Percentiles rank a stretch among this genome's conserved stretches.
These are phyloP conservation scores for Ornithoptera alexandrae DNA, from an alignment of 2,888 invertebrate genomes.

Conservation along the genomic window DNA sequence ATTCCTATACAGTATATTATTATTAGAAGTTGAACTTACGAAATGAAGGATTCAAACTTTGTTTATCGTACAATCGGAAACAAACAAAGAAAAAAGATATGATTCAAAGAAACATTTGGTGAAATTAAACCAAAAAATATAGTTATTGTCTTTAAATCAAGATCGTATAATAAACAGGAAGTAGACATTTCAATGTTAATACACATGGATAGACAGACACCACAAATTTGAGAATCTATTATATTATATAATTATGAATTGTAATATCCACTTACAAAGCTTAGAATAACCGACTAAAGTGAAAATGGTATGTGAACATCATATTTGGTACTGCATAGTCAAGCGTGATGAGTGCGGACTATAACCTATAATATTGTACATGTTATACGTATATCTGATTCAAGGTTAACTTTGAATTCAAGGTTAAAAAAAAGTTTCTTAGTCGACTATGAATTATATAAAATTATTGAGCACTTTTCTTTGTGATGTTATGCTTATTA, in stretches of 20 bases:
- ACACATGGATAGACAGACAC: constrained; percentile 19
- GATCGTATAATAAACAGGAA: constrained; percentile 1
- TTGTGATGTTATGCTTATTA: too few relatives aligned
- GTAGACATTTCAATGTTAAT: background rate
- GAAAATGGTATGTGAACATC: constrained; percentile 25
- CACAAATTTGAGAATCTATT: constrained; percentile 11
- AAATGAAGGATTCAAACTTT: background rate
- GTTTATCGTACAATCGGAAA: background rate
- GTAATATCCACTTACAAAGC: constrained; percentile 26
- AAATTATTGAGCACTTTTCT: too few relatives aligned
- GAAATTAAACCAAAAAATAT: constrained; percentile 3
- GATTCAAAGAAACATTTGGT: constrained; percentile 10
- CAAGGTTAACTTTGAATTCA: background rate
- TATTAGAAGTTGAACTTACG: constrained; percentile 10
- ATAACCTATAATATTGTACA: constrained; percentile 15
- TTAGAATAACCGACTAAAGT: constrained; percentile 26
- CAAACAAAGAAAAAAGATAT: background rate
- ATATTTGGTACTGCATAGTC: constrained; percentile 23
- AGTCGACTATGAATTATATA: too few relatives aligned
- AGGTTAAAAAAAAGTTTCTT: too few relatives aligned
- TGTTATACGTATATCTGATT: constrained; percentile 16
- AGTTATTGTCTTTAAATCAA: constrained; percentile 21
- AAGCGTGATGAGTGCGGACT: constrained; percentile 10
- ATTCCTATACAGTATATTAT: constrained; percentile 26
- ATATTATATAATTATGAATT: constrained; percentile 14